phyloP scores from a whole-genome alignment of 2,888 invertebrate species.

The Ischnus inquisitorius region DNA sequence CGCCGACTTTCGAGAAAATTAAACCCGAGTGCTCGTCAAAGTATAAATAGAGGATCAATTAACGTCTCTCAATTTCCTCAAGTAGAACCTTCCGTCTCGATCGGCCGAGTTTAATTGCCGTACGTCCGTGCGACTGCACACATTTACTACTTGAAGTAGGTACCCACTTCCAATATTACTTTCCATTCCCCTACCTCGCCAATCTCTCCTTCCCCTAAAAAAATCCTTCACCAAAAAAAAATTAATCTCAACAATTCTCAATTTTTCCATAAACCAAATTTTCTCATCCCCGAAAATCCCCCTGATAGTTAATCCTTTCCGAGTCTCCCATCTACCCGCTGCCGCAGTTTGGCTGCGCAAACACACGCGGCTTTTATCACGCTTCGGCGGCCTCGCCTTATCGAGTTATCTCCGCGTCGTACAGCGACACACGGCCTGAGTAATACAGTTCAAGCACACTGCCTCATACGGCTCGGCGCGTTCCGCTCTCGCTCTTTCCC shows the following conservation, averaged over 20 bases:
- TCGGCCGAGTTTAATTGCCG: conserved; percentile 25
- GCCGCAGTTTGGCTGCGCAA: background rate
- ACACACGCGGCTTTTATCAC: conserved; percentile 71
- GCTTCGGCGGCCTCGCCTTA: conserved; percentile 71
- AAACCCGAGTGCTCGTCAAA: background rate
- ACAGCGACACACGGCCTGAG: conserved; percentile 15
- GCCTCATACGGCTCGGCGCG: conserved; percentile 1
- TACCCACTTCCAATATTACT: background rate
- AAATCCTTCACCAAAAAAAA: background rate
- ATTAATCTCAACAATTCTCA: background rate
- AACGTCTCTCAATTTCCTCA: background rate
- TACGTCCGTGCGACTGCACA: background rate
- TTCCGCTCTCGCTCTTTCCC: background rate
- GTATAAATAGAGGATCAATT: background rate
- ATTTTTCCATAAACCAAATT: background rate
- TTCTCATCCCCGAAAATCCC: background rate
- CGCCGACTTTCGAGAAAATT: background rate
- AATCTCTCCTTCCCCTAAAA: conserved; percentile 17
- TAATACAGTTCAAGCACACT: conserved; percentile 19
- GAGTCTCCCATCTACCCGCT: background rate
- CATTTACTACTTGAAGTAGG: conserved; percentile 14
- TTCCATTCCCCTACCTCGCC: conserved; percentile 31
- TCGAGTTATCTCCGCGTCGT: conserved; percentile 73
- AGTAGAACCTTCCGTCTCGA: conserved; percentile 38
- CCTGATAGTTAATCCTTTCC: conserved; percentile 24